Conservation (phyloP, 2,797 vertebrate species). For the Tenualosa ilisha region DNA sequence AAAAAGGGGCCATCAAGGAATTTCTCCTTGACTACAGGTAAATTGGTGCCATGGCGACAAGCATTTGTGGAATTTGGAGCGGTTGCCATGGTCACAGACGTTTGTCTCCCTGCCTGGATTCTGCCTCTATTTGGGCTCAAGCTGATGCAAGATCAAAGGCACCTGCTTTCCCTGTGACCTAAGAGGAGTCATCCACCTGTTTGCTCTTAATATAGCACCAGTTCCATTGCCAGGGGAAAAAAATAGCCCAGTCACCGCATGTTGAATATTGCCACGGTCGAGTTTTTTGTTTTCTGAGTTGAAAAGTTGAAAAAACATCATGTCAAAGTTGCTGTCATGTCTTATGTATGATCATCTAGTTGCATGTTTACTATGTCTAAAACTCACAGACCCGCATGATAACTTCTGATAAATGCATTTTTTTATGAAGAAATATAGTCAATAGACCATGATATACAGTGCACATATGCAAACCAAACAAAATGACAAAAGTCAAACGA, state of each 20-base stretch:
- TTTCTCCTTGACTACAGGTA: not conserved
- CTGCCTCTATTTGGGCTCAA: slow-evolving; percentile 21
- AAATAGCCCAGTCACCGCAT: slow-evolving; percentile 51
- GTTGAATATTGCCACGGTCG: too few relatives aligned
- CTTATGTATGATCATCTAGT: too few relatives aligned
- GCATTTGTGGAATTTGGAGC: not conserved
- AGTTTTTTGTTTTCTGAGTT: too few relatives aligned
- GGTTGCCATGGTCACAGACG: slow-evolving; percentile 14
- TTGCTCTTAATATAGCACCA: slow-evolving; percentile 51
- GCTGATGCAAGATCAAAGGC: slow-evolving; percentile 49
- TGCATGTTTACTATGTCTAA: too few relatives aligned
- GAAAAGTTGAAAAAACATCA: too few relatives aligned
- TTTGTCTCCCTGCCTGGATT: slow-evolving; percentile 5
- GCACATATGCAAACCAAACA: too few relatives aligned
- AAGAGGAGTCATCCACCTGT: slow-evolving; percentile 63
- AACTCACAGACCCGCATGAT: too few relatives aligned
- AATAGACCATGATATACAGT: too few relatives aligned
- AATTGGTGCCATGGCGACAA: slow-evolving; percentile 44
- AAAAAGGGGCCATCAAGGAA: not conserved
- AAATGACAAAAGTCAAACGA: not conserved
- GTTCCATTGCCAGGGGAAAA: slow-evolving; percentile 49
- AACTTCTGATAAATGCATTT: too few relatives aligned
- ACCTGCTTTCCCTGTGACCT: slow-evolving; percentile 53
- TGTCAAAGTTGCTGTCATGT: too few relatives aligned
- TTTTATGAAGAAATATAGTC: too few relatives aligned